Base-by-base conservation (phyloP, 35 echinoderm and acorn worm genomes). In the Heliocidaris erythrogramma region DNA sequence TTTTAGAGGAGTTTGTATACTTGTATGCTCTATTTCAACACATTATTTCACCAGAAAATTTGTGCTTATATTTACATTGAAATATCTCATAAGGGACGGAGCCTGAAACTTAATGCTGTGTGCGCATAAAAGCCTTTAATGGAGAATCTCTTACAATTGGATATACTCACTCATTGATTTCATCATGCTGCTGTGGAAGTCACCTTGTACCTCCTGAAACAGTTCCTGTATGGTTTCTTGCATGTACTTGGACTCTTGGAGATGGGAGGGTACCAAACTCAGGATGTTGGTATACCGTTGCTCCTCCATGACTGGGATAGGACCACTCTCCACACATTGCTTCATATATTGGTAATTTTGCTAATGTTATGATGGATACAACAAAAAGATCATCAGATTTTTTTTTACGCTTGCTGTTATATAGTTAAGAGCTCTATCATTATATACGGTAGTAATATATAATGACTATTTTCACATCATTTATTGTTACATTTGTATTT, bases 261-360 rank as follows among this genome's bases (percentile, higher is more conserved):
- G 95, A 47, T 97, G 93, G 49, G 88, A 94, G 21, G 98, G 98
- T 31, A 99, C 95, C 86, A 96, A 49, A 32, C 30, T 92, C 30
- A 99, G 87, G 60, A 99, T 99, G 17, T 95, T 95, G 48, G 97
- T 89, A 94, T 96, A 97, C 96, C 98, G 96, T 14, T 99, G 86
- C 52, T 95, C 11, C 87, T 99, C 96, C 96, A 96, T 97, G 3
- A 88, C 32, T 12, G 95, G 86, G 30, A 99, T 96, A 14, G 98
- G 98, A 48, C 96, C 95, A 94, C 95, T 99, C 86, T 97, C 98
- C 31, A 99, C 98, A 93, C 98, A 99, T 86, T 97, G 97, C 91
- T 93, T 97, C 97, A 99, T 96, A 86, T 97, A 99, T 31, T 96
- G 94, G 93, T 99, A 99, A 52, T 99, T 99, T 96, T 97, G 96